A percentile compares a stretch with the other conserved stretches of the same genome.
These are phyloP conservation scores for Lepidocyrtinus sp. DNA, from an alignment of 2,888 invertebrate genomes.

Conservation along the genomic window DNA sequence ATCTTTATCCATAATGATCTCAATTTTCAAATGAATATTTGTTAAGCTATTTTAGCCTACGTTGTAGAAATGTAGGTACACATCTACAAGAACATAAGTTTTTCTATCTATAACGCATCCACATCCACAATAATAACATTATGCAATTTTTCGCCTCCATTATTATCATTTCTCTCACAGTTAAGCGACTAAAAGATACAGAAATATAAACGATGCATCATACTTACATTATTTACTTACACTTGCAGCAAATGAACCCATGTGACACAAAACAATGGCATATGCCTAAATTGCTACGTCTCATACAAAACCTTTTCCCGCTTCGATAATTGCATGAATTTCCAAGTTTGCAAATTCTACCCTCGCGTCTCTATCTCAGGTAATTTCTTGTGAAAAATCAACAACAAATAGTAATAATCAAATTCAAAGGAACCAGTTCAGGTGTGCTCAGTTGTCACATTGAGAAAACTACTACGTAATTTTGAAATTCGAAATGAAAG, in stretches of 20 bases:
- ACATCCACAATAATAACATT: conserved; percentile 25
- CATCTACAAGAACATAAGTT: background rate
- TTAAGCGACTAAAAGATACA: background rate
- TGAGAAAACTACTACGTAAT: too few relatives aligned
- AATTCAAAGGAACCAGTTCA: too few relatives aligned
- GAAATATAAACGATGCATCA: background rate
- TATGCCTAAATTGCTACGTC: background rate
- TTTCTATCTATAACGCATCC: background rate
- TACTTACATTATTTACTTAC: background rate
- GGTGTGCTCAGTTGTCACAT: too few relatives aligned
- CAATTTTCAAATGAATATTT: conserved; percentile 7
- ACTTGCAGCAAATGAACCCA: background rate
- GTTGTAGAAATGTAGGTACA: too few relatives aligned
- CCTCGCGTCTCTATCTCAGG: too few relatives aligned
- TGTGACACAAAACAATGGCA: background rate
- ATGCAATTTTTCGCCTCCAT: conserved; percentile 21
- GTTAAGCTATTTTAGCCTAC: background rate
- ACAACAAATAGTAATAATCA: too few relatives aligned
- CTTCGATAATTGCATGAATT: background rate
- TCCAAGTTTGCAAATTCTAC: background rate
- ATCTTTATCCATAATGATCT: conserved; percentile 23
- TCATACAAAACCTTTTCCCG: background rate
- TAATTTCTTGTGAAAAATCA: background rate
- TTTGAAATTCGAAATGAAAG: too few relatives aligned
- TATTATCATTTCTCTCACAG: conserved; percentile 25